phyloP scores from a whole-genome alignment of 2,797 vertebrate species.

The Eleutherodactylus coqui region DNA sequence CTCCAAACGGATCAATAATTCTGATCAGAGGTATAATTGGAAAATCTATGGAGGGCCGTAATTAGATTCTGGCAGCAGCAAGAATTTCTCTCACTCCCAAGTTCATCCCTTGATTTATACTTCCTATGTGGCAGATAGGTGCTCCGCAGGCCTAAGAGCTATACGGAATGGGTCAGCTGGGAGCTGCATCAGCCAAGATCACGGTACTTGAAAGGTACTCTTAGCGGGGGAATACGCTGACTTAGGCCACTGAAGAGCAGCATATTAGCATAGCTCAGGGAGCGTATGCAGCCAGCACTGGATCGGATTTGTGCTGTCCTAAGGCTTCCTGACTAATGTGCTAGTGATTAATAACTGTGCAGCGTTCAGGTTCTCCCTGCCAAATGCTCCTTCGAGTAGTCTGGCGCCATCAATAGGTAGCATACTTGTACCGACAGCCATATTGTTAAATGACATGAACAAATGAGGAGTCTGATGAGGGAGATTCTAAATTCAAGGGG shows the following conservation, averaged over 20 bases:
- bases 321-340: conserved; percentile 29
- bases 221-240: conserved; percentile 17
- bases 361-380: background rate
- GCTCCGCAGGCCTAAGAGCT: background rate
- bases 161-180: conserved; percentile 32
- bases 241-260: background rate
- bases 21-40: conserved; percentile 59
- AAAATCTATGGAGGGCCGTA: conserved; percentile 57
- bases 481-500: background rate
- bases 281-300: background rate
- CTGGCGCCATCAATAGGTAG: background rate
- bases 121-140: background rate
- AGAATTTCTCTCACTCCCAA: conserved; percentile 12
- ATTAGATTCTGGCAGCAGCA: conserved; percentile 50
- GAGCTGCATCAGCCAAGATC: conserved; percentile 44
- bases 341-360: conserved; percentile 13
- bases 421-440: background rate
- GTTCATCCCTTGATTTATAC: conserved; percentile 48
- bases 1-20: conserved; percentile 54
- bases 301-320: conserved; percentile 25
- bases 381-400: background rate
- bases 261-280: background rate
- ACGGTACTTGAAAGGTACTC: conserved; percentile 7
- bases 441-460: background rate
- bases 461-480: background rate